phyloP scores from a whole-genome alignment of 2,797 vertebrate species.

The Micropoecilia bifurca region DNA sequence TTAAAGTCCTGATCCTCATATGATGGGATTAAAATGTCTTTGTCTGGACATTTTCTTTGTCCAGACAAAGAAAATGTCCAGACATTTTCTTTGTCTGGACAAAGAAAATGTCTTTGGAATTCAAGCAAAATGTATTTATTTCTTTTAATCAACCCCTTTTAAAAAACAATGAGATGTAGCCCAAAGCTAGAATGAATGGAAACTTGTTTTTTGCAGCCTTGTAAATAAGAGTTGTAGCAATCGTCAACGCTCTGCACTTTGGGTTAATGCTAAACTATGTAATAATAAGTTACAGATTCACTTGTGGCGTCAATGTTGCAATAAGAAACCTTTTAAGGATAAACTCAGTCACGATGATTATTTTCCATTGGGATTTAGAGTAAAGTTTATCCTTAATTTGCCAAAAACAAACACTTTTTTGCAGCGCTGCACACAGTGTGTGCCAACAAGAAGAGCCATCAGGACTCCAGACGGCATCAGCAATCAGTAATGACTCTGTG shows the following conservation, averaged over 20 bases:
- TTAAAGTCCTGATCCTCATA: constrained; percentile 43
- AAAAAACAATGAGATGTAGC: constrained; percentile 8
- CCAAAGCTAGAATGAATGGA: constrained; percentile 18
- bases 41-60: too few species aligned
- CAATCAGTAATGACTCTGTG: constrained; percentile 12
- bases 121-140: constrained; percentile 36
- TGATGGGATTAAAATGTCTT: too few species aligned
- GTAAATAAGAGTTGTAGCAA: constrained; percentile 61
- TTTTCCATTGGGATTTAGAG: constrained; percentile 42
- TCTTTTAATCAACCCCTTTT: constrained; percentile 21
- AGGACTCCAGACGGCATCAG: constrained; percentile 20
- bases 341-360: constrained; percentile 48
- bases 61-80: background rate
- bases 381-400: constrained; percentile 40
- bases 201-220: constrained; percentile 45
- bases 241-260: constrained; percentile 34
- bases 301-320: constrained; percentile 57
- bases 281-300: constrained; percentile 63
- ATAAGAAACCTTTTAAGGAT: constrained; percentile 45
- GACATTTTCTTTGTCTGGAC: too few species aligned
- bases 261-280: constrained; percentile 38
- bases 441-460: constrained; percentile 27
- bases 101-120: background rate
- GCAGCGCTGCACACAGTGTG: constrained; percentile 21
- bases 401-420: constrained; percentile 44